These are phyloP conservation scores for Australoheros scitulus DNA, from an alignment of 2,113 vertebrate species.

Conservation along the genomic window DNA sequence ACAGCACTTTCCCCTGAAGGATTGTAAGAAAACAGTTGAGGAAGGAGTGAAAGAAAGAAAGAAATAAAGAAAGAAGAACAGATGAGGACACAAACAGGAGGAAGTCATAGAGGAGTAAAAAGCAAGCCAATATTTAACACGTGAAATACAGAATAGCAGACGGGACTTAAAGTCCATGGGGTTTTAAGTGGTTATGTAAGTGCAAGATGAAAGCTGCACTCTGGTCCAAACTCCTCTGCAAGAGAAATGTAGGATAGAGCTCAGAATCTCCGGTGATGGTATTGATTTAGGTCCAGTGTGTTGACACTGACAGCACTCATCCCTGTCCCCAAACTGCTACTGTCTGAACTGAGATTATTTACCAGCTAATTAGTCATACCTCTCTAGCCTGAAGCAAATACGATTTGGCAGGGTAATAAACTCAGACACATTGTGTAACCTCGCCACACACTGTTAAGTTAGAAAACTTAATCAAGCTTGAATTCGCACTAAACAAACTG, in stretches of 20 bases:
- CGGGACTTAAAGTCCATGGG: background rate
- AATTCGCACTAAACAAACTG: constrained; percentile 21
- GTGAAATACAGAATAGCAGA: background rate
- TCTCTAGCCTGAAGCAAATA: background rate
- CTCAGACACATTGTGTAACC: background rate
- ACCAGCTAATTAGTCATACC: constrained; percentile 32
- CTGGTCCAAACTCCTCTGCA: background rate
- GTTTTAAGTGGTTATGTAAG: constrained; percentile 18
- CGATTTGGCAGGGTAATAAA: constrained; percentile 16
- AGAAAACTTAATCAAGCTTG: constrained; percentile 13
- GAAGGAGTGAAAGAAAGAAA: background rate
- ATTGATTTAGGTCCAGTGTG: constrained; percentile 20
- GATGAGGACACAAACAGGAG: background rate
- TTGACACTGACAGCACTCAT: background rate
- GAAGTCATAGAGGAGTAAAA: background rate
- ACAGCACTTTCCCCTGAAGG: constrained; percentile 93
- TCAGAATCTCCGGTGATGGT: background rate
- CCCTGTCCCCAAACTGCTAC: constrained; percentile 9
- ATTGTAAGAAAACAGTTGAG: background rate
- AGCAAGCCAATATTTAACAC: background rate
- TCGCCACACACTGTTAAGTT: background rate
- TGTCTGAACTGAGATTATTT: constrained; percentile 37
- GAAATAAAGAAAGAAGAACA: background rate
- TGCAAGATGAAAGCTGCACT: constrained; percentile 12
- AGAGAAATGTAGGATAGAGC: constrained; percentile 15